Evolutionary conservation across 1,140 invertebrate species (phyloP).

Genomic region (Drosophila asahinai): DNA sequence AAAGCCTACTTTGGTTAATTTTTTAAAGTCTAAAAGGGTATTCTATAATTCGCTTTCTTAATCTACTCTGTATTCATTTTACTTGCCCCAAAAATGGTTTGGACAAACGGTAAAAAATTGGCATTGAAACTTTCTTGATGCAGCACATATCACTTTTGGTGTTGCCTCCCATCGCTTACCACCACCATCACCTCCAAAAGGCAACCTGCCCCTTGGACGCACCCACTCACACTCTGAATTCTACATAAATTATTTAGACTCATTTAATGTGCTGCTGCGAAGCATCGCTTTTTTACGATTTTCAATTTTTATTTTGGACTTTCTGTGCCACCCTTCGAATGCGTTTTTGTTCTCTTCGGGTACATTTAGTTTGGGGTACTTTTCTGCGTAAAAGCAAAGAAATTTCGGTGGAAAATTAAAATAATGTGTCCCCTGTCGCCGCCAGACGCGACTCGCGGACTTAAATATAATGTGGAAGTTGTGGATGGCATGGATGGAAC

Average conservation of each 20-base stretch:
- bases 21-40: neutral
- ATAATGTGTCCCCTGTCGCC: slow-evolving; percentile 84
- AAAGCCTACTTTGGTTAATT: neutral
- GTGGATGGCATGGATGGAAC: neutral
- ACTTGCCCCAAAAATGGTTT: slow-evolving; percentile 48
- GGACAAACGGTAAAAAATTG: slow-evolving; percentile 67
- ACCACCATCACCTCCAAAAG: neutral
- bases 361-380: slow-evolving; percentile 60
- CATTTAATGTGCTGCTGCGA: slow-evolving; percentile 74
- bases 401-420: slow-evolving; percentile 72
- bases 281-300: slow-evolving; percentile 69
- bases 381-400: slow-evolving; percentile 58
- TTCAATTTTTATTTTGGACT: slow-evolving; percentile 73
- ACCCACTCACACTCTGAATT: slow-evolving; percentile 34
- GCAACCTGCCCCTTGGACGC: slow-evolving; percentile 6
- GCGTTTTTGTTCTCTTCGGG: slow-evolving; percentile 28
- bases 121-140: slow-evolving; percentile 58
- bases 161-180: slow-evolving; percentile 5
- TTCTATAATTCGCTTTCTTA: neutral
- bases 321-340: slow-evolving; percentile 62
- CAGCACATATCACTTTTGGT: slow-evolving; percentile 60
- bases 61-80: slow-evolving; percentile 9
- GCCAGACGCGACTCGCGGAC: slow-evolving; percentile 57
- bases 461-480: slow-evolving; percentile 2
- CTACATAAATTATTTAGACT: slow-evolving; percentile 79